A percentile compares a stretch with the other conserved stretches of the same genome.
Evolutionary conservation across 1,140 invertebrate genomes (phyloP).

Genomic region (Copidosoma floridanum): DNA sequence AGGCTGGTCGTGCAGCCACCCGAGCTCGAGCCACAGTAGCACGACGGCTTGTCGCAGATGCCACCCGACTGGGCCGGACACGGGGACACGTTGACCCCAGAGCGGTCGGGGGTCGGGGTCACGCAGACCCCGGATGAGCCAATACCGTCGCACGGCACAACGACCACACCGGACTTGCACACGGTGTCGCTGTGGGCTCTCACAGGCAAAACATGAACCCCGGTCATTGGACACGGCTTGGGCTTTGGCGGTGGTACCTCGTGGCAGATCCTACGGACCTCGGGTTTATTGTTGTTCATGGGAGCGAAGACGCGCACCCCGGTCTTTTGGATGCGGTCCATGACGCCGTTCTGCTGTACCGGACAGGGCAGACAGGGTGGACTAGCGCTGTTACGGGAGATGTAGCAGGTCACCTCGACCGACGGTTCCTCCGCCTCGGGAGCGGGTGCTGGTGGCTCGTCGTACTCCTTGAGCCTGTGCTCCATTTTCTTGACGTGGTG

Average conservation of each 20-base stretch:
- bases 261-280: conserved; percentile 47
- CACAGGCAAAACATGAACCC: conserved; percentile 47
- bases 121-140: conserved; percentile 43
- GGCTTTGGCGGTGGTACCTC: conserved; percentile 29
- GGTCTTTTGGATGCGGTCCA: conserved; percentile 37
- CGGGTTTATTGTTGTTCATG: conserved; percentile 32
- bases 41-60: conserved; percentile 39
- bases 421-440: conserved; percentile 4
- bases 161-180: conserved; percentile 45
- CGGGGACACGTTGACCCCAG: conserved; percentile 48
- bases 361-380: conserved; percentile 42
- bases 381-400: conserved; percentile 32
- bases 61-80: conserved; percentile 38
- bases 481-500: conserved; percentile 19
- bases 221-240: conserved; percentile 44
- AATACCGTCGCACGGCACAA: conserved; percentile 46
- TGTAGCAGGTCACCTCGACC: conserved; percentile 38
- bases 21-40: conserved; percentile 42
- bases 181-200: conserved; percentile 43
- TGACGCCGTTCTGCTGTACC: conserved; percentile 26
- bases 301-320: conserved; percentile 40
- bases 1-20: conserved; percentile 33
- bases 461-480: conserved; percentile 20
- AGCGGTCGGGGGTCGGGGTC: conserved; percentile 44
- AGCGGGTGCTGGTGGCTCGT: conserved; percentile 13